Percentiles rank a stretch among this genome's conserved stretches.
phyloP scores from a whole-genome alignment of 2,113 vertebrate genomes.

The Phrynosoma platyrhinos region DNA sequence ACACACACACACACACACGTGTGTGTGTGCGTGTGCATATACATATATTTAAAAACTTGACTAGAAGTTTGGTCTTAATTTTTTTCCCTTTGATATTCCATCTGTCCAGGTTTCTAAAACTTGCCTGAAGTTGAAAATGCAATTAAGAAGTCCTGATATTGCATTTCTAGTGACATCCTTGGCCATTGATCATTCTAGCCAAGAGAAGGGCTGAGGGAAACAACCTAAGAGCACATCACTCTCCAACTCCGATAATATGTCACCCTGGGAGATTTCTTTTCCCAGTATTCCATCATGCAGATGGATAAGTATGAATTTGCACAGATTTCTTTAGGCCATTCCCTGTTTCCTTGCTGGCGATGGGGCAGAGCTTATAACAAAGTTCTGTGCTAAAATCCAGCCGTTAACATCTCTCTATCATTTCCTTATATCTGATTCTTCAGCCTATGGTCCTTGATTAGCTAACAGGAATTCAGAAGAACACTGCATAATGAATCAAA shows the following conservation, averaged over 20 bases:
- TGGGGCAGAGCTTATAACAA: neutral
- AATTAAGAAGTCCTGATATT: constrained; percentile 11
- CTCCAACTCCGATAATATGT: neutral
- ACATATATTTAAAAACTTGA: neutral
- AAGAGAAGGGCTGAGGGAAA: neutral
- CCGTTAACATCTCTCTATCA: no score
- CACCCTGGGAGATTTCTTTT: neutral
- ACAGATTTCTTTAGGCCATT: neutral
- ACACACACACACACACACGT: no score
- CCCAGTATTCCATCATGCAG: neutral
- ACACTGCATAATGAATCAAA: neutral
- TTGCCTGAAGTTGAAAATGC: constrained; percentile 29
- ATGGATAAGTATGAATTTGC: constrained; percentile 5
- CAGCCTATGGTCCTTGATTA: no score
- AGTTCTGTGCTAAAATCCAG: neutral
- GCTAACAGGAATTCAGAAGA: neutral
- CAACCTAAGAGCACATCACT: neutral
- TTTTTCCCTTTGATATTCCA: neutral
- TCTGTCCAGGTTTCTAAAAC: neutral
- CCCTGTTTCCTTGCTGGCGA: neutral
- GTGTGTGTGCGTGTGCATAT: no score
- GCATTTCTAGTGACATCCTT: neutral
- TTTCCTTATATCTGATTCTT: neutral
- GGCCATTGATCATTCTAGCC: constrained; percentile 15
- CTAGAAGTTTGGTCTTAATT: neutral